Evolutionary conservation across 1,140 invertebrate genomes (phyloP).

Genomic region (Aphelinus atriplicis): DNA sequence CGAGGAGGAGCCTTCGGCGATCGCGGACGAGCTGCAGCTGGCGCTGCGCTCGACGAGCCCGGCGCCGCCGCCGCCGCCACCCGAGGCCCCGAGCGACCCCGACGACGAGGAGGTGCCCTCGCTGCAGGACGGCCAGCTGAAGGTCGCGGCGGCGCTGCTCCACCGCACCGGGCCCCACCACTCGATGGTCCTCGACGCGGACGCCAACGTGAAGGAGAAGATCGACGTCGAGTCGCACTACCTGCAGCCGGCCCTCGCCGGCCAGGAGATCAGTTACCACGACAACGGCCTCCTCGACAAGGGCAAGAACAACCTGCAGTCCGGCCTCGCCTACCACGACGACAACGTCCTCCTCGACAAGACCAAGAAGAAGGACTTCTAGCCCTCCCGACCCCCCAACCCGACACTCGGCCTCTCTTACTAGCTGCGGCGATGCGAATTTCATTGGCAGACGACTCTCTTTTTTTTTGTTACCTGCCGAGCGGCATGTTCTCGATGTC

Average conservation of each 20-base stretch:
- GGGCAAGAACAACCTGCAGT: conserved; percentile 51
- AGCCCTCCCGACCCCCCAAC: conserved; percentile 5
- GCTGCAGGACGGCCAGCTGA: conserved; percentile 50
- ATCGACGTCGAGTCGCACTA: conserved; percentile 67
- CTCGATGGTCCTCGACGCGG: conserved; percentile 59
- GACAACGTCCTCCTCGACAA: conserved; percentile 60
- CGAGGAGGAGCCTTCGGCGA: not conserved
- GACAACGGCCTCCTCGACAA: conserved; percentile 60
- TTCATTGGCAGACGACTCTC: too few species aligned
- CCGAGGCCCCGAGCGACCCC: conserved; percentile 38
- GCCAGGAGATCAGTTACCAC: conserved; percentile 67
- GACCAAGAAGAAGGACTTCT: conserved; percentile 62
- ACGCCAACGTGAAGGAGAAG: conserved; percentile 62
- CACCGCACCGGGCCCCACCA: conserved; percentile 60
- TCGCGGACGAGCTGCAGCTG: not conserved
- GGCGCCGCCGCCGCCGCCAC: not conserved
- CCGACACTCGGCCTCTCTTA: too few species aligned
- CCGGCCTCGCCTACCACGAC: conserved; percentile 64
- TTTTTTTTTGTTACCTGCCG: too few species aligned
- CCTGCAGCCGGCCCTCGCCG: conserved; percentile 65
- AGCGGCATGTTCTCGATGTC: too few species aligned
- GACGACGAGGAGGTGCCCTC: conserved; percentile 43
- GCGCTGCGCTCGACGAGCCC: not conserved
- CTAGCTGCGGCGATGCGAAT: too few species aligned
- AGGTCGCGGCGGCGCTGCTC: conserved; percentile 44